phyloP scores from a whole-genome alignment of 2,797 vertebrate species.

The Australoheros facetus region DNA sequence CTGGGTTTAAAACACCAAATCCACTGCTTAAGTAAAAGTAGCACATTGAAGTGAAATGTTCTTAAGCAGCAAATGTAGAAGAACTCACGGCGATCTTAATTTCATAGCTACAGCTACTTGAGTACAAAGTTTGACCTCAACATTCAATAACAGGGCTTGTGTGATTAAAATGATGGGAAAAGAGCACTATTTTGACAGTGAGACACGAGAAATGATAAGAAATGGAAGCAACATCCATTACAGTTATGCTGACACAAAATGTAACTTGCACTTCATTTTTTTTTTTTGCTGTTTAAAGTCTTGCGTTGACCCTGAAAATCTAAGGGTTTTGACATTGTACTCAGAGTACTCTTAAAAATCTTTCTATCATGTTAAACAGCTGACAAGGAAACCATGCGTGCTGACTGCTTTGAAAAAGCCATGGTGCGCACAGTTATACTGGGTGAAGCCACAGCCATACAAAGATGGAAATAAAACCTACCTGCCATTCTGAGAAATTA shows the following conservation, averaged over 20 bases:
- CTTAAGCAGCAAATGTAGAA: neutral
- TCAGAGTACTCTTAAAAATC: neutral
- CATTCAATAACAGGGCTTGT: neutral
- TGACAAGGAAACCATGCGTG: neutral
- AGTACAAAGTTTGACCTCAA: neutral
- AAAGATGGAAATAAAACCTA: neutral
- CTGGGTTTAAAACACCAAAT: conserved; percentile 16
- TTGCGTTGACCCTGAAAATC: neutral
- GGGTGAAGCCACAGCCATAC: neutral
- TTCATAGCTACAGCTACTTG: neutral
- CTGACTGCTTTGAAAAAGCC: neutral
- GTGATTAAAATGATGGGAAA: neutral
- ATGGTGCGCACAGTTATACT: no score
- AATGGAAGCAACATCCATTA: neutral
- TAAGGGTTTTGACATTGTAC: neutral
- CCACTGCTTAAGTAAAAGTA: conserved; percentile 1
- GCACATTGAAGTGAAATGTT: neutral
- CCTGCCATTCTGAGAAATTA: neutral
- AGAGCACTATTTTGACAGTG: neutral
- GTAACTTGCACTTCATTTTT: no score
- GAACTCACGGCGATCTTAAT: accelerated
- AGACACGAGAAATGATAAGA: no score
- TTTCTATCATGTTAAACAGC: neutral
- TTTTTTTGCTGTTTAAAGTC: neutral
- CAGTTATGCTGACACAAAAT: neutral